phyloP scores from a whole-genome alignment of 2,797 vertebrate species.

The Sebastes alutus region DNA sequence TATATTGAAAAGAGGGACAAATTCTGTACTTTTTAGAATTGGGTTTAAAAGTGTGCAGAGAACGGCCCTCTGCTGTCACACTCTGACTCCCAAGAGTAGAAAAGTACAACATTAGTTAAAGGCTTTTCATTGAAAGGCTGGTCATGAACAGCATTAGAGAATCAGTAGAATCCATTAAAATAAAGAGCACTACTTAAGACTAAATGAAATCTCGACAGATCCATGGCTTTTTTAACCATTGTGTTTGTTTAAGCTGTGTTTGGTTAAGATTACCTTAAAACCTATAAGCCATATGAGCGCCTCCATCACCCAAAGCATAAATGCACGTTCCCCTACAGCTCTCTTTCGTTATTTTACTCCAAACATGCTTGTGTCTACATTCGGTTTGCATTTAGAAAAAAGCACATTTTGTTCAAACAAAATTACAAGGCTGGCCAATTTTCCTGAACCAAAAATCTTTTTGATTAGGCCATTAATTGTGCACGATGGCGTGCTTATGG shows the following conservation, averaged over 20 bases:
- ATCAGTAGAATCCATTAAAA: slow-evolving; percentile 40
- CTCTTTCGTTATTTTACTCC: background rate
- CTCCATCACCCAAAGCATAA: slow-evolving; percentile 9
- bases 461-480: background rate
- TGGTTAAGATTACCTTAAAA: slow-evolving; percentile 48
- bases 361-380: background rate
- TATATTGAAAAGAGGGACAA: background rate
- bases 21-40: background rate
- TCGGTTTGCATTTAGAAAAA: background rate
- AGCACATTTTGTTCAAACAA: background rate
- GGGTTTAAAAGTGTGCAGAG: background rate
- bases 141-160: slow-evolving; percentile 19
- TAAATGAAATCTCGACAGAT: slow-evolving; percentile 15
- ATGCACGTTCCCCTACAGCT: background rate
- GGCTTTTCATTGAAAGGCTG: slow-evolving; percentile 27
- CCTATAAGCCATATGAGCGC: background rate
- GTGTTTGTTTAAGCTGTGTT: slow-evolving; percentile 35
- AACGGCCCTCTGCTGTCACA: background rate
- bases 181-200: slow-evolving; percentile 16
- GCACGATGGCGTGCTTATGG: background rate
- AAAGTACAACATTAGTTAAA: slow-evolving; percentile 24
- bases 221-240: slow-evolving; percentile 38
- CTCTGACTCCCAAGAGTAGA: slow-evolving; percentile 12
- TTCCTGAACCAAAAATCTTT: background rate
- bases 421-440: background rate